Evolutionary conservation across 2,113 vertebrate genomes (phyloP), one percentile per base, ranked within the genome.

Genomic region (Notothenia coriiceps): DNA sequence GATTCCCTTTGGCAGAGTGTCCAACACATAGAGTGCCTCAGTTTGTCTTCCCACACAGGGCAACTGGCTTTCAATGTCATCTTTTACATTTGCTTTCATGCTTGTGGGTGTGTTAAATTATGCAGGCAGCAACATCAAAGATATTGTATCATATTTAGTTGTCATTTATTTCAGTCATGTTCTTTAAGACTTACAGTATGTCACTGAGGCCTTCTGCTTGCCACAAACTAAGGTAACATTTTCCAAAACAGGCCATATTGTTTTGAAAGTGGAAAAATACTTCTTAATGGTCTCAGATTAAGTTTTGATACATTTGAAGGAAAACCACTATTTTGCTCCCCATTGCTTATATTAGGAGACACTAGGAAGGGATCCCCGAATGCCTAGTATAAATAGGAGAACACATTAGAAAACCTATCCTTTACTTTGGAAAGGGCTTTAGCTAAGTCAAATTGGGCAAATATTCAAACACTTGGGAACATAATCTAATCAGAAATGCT

Each of bases 1-100:
- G 77, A 76, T 74, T 88, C 84, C 83, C 71, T 80, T 83, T 86
- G 73, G 72, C 83, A 85, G 57, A 77, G n/a, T 49, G 71, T 84
- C 81, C 75, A 61, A 64, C 20, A 62, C 52, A 50, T 50, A 63
- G 56, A 71, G 54, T 54, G 52, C 66, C 74, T 77, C 49, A 69
- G 35, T 81, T 7, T 83, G 57, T 83, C 67, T 74, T 81, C 82
- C 79, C 54, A 70, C 79, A 54, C 55, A 60, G 56, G 64, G 60
- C 72, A 73, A 49, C 67, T 68, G 61, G 65, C 79, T 79, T 70
- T 70, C 25, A 77, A 79, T 70, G 15, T 62, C 52, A 77, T 85
- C 49, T 73, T 65, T 59, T 50, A 60, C 57, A 79, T 74, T 70
- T 84, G 59, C 0, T 14, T 67, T 46, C 35, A 33, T 74, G 74